A percentile compares a stretch with the other conserved stretches of the same genome.
Conservation (phyloP, 1,140 invertebrate species). For the Sycophaga agraensis region DNA sequence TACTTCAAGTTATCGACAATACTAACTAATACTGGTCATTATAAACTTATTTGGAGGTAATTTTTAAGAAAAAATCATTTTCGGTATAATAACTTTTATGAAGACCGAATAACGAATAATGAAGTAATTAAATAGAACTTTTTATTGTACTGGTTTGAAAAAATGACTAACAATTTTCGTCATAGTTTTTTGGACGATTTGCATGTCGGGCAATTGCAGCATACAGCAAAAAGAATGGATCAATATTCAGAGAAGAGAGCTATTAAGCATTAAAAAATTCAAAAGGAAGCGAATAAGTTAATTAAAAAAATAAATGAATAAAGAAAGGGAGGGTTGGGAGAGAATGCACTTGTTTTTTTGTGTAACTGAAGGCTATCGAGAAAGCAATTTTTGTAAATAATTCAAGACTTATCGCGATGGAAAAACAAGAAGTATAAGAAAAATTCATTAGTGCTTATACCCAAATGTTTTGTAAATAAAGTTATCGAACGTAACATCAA, state of each 20-base stretch:
- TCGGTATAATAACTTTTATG: too few relatives aligned
- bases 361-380: constrained; percentile 14
- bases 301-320: background rate
- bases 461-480: constrained; percentile 31
- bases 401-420: constrained; percentile 10
- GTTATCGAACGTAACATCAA: constrained; percentile 26
- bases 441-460: constrained; percentile 29
- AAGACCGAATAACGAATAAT: too few relatives aligned
- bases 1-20: constrained; percentile 26
- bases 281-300: background rate
- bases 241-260: background rate
- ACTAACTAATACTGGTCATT: background rate
- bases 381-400: constrained; percentile 27
- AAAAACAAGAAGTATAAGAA: constrained; percentile 23
- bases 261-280: background rate
- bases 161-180: constrained; percentile 8
- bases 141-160: constrained; percentile 5
- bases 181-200: constrained; percentile 19
- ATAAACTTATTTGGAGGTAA: background rate
- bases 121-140: too few relatives aligned
- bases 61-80: background rate
- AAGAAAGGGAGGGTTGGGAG: constrained; percentile 7
- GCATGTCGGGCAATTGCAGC: background rate
- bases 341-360: constrained; percentile 32
- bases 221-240: background rate